These are phyloP conservation scores for Penaeus indicus DNA, from an alignment of 1,140 invertebrate genomes.

Conservation along the genomic window DNA sequence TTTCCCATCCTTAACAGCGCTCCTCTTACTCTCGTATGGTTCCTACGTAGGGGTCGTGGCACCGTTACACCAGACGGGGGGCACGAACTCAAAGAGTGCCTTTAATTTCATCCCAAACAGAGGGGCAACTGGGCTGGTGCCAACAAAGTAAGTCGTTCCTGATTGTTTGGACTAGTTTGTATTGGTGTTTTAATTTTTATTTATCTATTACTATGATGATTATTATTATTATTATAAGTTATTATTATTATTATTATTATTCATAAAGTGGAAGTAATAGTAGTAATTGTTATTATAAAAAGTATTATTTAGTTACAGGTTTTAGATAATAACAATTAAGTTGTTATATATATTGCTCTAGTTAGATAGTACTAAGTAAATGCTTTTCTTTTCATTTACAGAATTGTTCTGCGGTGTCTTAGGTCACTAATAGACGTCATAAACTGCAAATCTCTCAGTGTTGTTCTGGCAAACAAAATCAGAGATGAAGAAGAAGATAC, in stretches of 20 bases:
- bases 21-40: conserved; percentile 58
- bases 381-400: conserved; percentile 34
- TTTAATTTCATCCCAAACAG: conserved; percentile 63
- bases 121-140: conserved; percentile 62
- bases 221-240: background rate
- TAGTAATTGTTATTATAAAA: too few relatives aligned
- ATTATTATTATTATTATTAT: background rate
- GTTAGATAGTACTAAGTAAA: background rate
- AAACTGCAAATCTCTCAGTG: conserved; percentile 34
- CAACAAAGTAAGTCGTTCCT: conserved; percentile 54
- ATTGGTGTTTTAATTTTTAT: background rate
- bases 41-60: conserved; percentile 62
- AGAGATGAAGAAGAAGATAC: conserved; percentile 59
- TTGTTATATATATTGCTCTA: too few relatives aligned
- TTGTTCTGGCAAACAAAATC: conserved; percentile 43
- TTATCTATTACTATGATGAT: background rate
- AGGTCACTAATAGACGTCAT: conserved; percentile 44
- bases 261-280: too few relatives aligned
- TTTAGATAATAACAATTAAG: too few relatives aligned
- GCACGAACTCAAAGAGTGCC: conserved; percentile 44
- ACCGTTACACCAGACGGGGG: conserved; percentile 60
- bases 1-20: conserved; percentile 50
- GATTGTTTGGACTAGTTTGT: background rate
- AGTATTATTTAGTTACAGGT: too few relatives aligned
- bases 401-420: conserved; percentile 49